Conservation (phyloP, 2,113 vertebrate species). For the Salvelinus sp. region DNA sequence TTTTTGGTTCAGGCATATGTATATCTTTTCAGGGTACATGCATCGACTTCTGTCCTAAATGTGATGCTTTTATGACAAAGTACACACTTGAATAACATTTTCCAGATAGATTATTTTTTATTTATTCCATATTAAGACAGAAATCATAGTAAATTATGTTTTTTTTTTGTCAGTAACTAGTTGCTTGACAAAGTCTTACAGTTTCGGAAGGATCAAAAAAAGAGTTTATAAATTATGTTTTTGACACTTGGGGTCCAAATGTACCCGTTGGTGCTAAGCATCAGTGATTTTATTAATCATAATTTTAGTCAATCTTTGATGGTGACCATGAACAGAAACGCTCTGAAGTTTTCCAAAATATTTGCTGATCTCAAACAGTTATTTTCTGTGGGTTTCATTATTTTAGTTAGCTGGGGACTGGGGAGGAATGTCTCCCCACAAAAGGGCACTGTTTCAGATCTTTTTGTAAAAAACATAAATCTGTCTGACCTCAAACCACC, state of each 20-base stretch:
- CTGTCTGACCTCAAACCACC: conserved; percentile 69
- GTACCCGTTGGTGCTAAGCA: no score
- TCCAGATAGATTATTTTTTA: no score
- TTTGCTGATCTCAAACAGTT: conserved; percentile 57
- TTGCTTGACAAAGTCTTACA: background rate
- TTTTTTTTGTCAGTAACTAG: background rate
- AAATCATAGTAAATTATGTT: no score
- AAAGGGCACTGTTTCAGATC: conserved; percentile 71
- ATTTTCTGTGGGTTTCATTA: conserved; percentile 61
- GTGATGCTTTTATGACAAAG: no score
- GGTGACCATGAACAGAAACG: conserved; percentile 51
- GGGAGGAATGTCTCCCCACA: conserved; percentile 49
- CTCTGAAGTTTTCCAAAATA: conserved; percentile 31
- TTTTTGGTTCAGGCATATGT: no score
- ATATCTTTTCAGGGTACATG: no score
- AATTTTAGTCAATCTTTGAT: conserved; percentile 54
- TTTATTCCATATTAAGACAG: no score
- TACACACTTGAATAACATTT: no score
- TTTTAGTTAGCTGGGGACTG: conserved; percentile 51
- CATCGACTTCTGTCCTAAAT: no score
- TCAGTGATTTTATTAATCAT: conserved; percentile 32
- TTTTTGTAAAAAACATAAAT: conserved; percentile 75
- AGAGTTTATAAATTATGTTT: no score
- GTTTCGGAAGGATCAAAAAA: no score
- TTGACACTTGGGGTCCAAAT: no score